These are phyloP conservation scores for Eufriesea mexicana DNA, from an alignment of 1,140 invertebrate genomes.

Conservation along the genomic window DNA sequence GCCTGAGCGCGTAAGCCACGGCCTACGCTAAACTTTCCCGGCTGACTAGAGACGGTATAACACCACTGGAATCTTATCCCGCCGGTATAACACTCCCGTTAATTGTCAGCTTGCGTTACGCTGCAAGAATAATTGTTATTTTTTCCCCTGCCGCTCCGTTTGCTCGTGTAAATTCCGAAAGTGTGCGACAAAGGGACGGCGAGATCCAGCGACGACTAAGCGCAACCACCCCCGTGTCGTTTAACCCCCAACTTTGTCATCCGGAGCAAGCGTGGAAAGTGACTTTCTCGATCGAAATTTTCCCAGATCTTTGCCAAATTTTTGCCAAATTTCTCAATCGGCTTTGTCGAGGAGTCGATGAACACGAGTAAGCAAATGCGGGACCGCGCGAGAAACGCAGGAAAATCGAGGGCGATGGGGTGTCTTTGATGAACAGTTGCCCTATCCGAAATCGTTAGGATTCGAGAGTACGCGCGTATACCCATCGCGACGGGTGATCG, in stretches of 20 bases:
- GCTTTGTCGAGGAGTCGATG: neutral
- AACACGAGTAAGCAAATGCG: neutral
- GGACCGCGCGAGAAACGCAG: neutral
- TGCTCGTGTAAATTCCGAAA: no score
- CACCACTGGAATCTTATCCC: slow-evolving; percentile 18
- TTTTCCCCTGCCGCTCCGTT: neutral
- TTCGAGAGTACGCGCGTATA: neutral
- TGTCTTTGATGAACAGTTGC: neutral
- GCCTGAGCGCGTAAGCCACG: neutral
- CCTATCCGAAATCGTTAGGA: neutral
- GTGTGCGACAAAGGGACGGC: neutral
- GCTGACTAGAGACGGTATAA: neutral
- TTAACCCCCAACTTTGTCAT: neutral
- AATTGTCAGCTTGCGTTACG: neutral
- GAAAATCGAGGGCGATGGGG: neutral
- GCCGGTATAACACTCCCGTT: neutral
- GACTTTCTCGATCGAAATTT: neutral
- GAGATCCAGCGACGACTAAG: slow-evolving; percentile 8
- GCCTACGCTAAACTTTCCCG: neutral
- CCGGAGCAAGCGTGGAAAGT: neutral
- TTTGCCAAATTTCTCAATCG: neutral
- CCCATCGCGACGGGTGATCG: slow-evolving; percentile 3
- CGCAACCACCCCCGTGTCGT: neutral
- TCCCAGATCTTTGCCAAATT: neutral
- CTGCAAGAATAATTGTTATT: neutral